Percentiles rank a stretch among this genome's conserved stretches.
Evolutionary conservation across 2,113 vertebrate genomes (phyloP).

Genomic region (Podilymbus podiceps): DNA sequence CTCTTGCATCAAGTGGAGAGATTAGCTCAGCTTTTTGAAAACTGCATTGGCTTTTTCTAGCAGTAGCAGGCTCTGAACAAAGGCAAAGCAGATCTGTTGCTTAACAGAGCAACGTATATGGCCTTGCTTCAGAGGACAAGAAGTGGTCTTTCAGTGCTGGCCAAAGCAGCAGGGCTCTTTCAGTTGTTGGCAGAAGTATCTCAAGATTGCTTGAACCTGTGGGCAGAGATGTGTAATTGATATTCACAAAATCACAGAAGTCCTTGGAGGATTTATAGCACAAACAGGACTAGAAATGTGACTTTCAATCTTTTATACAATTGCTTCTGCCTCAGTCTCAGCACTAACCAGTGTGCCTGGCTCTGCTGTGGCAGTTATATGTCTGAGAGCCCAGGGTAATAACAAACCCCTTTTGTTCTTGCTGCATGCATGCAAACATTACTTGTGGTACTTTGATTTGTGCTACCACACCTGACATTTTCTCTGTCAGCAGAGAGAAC

Average conservation of each 20-base stretch:
- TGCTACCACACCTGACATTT: constrained; percentile 43
- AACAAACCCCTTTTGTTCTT: constrained; percentile 27
- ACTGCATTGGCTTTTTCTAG: not conserved
- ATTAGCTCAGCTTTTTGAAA: not conserved
- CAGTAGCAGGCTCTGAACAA: not conserved
- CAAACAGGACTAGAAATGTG: not conserved
- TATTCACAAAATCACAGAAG: constrained; percentile 22
- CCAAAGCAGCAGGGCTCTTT: not conserved
- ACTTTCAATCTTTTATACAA: constrained; percentile 9
- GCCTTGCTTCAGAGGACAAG: not conserved
- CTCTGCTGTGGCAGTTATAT: not conserved
- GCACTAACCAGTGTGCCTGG: not conserved
- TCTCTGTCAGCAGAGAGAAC: not conserved
- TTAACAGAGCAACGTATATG: not conserved
- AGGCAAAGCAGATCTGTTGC: not conserved
- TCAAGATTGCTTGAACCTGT: not conserved
- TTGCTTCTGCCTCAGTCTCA: not conserved
- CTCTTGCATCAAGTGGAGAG: not conserved
- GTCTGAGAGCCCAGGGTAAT: not conserved
- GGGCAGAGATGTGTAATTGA: not conserved
- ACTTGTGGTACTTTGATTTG: constrained; percentile 10
- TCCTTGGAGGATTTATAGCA: not conserved
- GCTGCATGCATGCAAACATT: not conserved
- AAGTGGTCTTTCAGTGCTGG: not conserved
- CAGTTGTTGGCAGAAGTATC: not conserved